These are phyloP conservation scores for Ormyrus rosae DNA, from an alignment of 2,888 invertebrate species.

Conservation along the genomic window DNA sequence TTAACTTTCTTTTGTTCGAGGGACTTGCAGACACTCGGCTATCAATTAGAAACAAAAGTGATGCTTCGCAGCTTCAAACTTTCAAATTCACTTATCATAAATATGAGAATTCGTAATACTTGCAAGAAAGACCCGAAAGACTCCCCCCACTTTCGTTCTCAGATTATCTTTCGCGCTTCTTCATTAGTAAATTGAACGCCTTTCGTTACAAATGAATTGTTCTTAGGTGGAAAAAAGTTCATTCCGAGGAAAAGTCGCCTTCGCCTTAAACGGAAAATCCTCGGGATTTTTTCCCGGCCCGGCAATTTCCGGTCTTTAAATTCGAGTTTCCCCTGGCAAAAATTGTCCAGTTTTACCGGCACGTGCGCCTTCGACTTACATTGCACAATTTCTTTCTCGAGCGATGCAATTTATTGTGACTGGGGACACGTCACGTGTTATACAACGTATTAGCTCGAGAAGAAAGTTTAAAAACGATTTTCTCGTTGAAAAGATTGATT, in stretches of 20 bases:
- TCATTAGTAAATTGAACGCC: slow-evolving; percentile 30
- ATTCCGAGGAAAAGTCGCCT: slow-evolving; percentile 6
- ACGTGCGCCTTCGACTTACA: not conserved
- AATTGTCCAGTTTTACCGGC: not conserved
- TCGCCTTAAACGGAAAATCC: slow-evolving; percentile 13
- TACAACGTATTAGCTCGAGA: too few relatives aligned
- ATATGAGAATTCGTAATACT: not conserved
- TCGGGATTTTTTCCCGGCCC: not conserved
- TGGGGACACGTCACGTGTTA: too few relatives aligned
- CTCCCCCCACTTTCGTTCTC: not conserved
- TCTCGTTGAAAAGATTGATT: too few relatives aligned
- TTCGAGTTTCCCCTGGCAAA: not conserved
- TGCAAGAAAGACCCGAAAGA: not conserved
- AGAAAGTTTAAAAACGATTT: too few relatives aligned
- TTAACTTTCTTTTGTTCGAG: slow-evolving; percentile 2
- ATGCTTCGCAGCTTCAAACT: slow-evolving; percentile 7
- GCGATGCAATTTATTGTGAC: too few relatives aligned
- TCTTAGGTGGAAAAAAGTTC: not conserved
- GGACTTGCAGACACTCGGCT: not conserved
- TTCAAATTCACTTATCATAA: not conserved
- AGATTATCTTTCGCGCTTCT: not conserved
- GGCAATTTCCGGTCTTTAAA: slow-evolving; percentile 19
- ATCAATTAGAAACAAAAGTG: slow-evolving; percentile 1
- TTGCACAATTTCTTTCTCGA: slow-evolving; percentile 2
- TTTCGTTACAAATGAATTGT: not conserved